Percentiles rank a stretch among this genome's conserved stretches.
Conservation (phyloP, 2,888 invertebrate species). For the Drosophila austrosaltans region DNA sequence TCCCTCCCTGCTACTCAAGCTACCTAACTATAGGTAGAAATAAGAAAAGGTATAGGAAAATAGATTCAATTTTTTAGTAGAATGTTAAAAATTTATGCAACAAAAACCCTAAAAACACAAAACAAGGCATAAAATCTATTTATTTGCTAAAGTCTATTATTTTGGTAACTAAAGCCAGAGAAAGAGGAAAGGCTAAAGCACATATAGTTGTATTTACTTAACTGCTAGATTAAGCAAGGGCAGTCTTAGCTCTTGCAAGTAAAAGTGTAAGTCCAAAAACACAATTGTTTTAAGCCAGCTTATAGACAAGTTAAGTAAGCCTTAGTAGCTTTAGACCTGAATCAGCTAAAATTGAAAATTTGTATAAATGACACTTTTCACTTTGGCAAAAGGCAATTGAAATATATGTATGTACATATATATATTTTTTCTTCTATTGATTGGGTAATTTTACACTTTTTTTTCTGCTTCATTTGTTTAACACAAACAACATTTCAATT, state of each 20-base stretch:
- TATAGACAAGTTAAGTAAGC: background rate
- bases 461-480: constrained; percentile 13
- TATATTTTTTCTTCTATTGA: constrained; percentile 1
- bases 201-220: background rate
- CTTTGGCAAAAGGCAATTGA: background rate
- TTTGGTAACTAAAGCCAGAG: no score
- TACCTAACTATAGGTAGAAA: background rate
- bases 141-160: no score
- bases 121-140: no score
- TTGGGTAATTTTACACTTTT: constrained; percentile 1
- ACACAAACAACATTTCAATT: constrained; percentile 23
- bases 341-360: background rate
- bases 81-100: no score
- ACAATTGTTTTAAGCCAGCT: background rate
- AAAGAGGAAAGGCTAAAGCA: background rate
- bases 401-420: background rate
- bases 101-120: no score
- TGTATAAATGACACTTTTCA: background rate
- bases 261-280: background rate
- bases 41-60: background rate
- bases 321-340: background rate
- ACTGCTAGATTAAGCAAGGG: background rate
- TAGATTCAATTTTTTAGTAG: background rate
- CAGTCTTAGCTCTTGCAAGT: background rate
- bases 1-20: background rate